Conservation (phyloP, 2,888 invertebrate species). For the Aethes cnicana region DNA sequence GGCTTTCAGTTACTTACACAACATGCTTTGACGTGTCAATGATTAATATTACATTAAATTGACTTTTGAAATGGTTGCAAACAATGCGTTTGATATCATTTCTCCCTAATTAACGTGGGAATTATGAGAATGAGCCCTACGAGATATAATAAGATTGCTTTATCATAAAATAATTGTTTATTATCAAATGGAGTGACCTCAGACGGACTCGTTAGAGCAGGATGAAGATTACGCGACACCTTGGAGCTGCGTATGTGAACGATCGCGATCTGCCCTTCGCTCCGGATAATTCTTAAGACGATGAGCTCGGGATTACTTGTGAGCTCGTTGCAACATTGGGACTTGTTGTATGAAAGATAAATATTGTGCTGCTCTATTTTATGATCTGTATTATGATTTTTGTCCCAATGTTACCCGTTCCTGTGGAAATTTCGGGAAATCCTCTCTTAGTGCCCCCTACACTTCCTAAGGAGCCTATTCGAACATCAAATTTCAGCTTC, state of each 20-base stretch:
- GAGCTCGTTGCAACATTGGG: not conserved
- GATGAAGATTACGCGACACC: constrained; percentile 11
- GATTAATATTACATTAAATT: not conserved
- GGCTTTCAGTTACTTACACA: constrained; percentile 14
- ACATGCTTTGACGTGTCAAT: not conserved
- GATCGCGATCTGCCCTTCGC: not conserved
- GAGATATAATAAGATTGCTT: constrained; percentile 9
- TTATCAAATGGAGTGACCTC: constrained; percentile 14
- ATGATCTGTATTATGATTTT: too few relatives aligned
- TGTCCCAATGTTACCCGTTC: too few relatives aligned
- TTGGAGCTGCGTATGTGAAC: not conserved
- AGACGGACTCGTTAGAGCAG: not conserved
- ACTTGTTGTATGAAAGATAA: too few relatives aligned
- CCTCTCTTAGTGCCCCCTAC: too few relatives aligned
- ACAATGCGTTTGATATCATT: constrained; percentile 25
- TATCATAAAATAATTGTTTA: constrained; percentile 11
- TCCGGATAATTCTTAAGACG: not conserved
- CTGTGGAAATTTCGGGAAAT: too few relatives aligned
- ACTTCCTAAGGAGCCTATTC: too few relatives aligned
- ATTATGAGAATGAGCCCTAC: constrained; percentile 20
- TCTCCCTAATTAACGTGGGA: constrained; percentile 31
- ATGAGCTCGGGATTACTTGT: too few relatives aligned
- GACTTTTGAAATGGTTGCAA: not conserved
- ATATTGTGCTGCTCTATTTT: too few relatives aligned
- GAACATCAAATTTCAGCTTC: too few relatives aligned